Base-by-base conservation (phyloP, 2,113 vertebrate genomes). In the Gymnorhina tibicen region DNA sequence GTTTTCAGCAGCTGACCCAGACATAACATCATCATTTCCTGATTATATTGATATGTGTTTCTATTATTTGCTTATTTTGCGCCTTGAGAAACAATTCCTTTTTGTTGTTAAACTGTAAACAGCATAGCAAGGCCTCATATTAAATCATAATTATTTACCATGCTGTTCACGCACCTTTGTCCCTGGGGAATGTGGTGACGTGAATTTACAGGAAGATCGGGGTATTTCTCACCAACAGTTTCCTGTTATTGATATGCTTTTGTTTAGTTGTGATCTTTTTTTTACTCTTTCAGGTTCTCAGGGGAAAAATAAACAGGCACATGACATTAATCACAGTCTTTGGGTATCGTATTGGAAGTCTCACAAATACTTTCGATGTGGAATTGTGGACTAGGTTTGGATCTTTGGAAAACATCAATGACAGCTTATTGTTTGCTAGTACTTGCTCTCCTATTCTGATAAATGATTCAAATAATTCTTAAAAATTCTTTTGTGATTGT, bases 221-320 rank as follows among this genome's bases (percentile, higher is more conserved):
- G 98, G 98, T 98, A 99, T 99, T 99, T 99, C 99, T 99, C 99
- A 99, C 99, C 99, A 99, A 98, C 98, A 98, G 98, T 98, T 99
- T 99, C 99, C 99, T 99, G 99, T 99, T 99, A 98, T 99, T 99
- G 98, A 98, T 98, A 98, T 98, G 97, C 99, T 99, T 99, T 99
- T 99, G 99, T 99, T 99, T 99, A 98, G 99, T 98, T 98, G 98
- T 97, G 98, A 98, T 98, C 97, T 98, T 98, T 98, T 98, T 98
- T 98, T 91, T 95, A 97, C 96, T 98, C 97, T 98, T 98, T 98
- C 95, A 85, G 98, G 90, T 98, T 99, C 99, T 99, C 99, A 98
- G 97, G 99, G 98, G 99, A 99, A 98, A 97, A 95, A 98, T 98
- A 98, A 98, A 98, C 95, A 94, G 96, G 97, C 98, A 93, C 82